A percentile compares a stretch with the other conserved stretches of the same genome.
Conservation (phyloP, 2,113 vertebrate species). For the Trichechus manatus region DNA sequence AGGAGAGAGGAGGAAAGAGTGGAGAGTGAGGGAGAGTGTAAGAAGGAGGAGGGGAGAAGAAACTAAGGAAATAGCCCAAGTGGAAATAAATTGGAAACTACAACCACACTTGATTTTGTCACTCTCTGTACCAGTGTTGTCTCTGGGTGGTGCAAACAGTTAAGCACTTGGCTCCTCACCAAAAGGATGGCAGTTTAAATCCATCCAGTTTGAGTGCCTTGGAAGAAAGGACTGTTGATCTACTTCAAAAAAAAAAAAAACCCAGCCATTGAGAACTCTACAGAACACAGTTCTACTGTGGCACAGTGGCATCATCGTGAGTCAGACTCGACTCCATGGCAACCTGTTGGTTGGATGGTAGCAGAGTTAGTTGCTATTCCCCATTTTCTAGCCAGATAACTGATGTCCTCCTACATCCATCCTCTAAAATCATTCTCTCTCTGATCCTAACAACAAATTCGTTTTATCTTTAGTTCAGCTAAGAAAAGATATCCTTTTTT, state of each 20-base stretch:
- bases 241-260: no score
- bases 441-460: not conserved
- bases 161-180: not conserved
- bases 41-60: not conserved
- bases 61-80: not conserved
- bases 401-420: not conserved
- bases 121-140: not conserved
- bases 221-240: not conserved
- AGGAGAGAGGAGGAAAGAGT: not conserved
- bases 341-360: not conserved
- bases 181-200: not conserved
- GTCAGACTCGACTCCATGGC: not conserved
- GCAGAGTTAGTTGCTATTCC: not conserved
- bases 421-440: not conserved
- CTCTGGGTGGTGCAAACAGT: not conserved
- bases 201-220: not conserved
- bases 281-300: not conserved
- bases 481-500: not conserved
- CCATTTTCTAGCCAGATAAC: not conserved
- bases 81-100: not conserved
- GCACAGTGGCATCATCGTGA: not conserved
- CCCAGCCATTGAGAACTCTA: not conserved
- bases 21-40: not conserved
- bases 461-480: constrained; percentile 18
- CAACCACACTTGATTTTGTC: not conserved